Percentiles rank a stretch among this genome's conserved stretches.
These are phyloP conservation scores for Prostheceraeus crozeri DNA, from an alignment of 2,888 invertebrate species.

Conservation along the genomic window DNA sequence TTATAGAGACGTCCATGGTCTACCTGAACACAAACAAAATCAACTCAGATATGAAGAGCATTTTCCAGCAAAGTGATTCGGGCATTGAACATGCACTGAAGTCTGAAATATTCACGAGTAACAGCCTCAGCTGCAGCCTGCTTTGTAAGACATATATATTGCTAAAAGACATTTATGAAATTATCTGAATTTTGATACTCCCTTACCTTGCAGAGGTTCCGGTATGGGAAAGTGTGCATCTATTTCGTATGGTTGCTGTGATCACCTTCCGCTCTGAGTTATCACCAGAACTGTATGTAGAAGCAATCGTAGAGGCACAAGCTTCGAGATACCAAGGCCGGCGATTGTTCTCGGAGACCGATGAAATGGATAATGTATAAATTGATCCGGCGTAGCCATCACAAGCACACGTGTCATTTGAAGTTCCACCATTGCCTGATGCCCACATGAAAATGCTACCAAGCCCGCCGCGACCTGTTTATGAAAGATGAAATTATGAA, in stretches of 20 bases:
- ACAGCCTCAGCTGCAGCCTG: too few relatives aligned
- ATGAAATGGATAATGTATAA: conserved; percentile 93
- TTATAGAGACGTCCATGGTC: too few relatives aligned
- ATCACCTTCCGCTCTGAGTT: conserved; percentile 60
- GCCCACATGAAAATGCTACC: conserved; percentile 58
- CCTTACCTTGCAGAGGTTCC: conserved; percentile 28
- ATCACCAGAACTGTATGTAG: conserved; percentile 86
- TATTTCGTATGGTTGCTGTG: conserved; percentile 24
- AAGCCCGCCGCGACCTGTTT: conserved; percentile 52
- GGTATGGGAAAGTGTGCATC: conserved; percentile 8
- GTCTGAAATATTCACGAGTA: too few relatives aligned
- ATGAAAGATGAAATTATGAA: conserved; percentile 15
- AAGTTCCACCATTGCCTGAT: conserved; percentile 62
- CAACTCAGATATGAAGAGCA: too few relatives aligned
- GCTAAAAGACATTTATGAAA: too few relatives aligned
- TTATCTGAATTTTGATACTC: too few relatives aligned
- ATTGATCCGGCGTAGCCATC: conserved; percentile 99
- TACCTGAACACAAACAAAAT: too few relatives aligned
- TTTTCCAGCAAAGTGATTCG: too few relatives aligned
- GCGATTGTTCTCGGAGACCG: conserved; percentile 84
- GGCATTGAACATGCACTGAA: too few relatives aligned
- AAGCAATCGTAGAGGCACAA: conserved; percentile 90
- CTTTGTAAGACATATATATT: too few relatives aligned
- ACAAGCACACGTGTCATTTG: conserved; percentile 94
- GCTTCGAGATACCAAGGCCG: conserved; percentile 99